Evolutionary conservation across 2,888 invertebrate genomes (phyloP), one percentile per base, ranked within the genome.

Genomic region (Molorchus minor): DNA sequence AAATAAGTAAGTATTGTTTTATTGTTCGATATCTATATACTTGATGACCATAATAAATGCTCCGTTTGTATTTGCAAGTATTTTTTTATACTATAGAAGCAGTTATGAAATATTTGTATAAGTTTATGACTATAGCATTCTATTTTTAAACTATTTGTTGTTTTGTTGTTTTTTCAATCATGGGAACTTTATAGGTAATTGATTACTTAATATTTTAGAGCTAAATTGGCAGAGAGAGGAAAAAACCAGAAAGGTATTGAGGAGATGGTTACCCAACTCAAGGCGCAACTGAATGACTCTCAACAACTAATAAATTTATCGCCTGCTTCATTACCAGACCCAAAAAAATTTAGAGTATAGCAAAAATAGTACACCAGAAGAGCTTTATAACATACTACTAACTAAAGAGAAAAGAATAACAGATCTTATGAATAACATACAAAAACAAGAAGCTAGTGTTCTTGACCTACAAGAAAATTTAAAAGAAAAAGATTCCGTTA

Each of bases 401-500:
- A 84, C 84, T 60, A 88, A 88, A 71, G 89, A 89, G 73, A 85
- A 83, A 56, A 84, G 83, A 71, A 85, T 91, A 56, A 75, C 84
- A 30, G 89, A 92, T 72, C 81, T 93, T 58, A 84, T 85, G 73
- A 86, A 84, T 65, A 86, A 86, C 75, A 84, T 92, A n/a, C 83
- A 88, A 68, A 89, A 90, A 71, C 82, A 92, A 77, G 93, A 94
- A 79, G 86, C 87, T 5, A 86, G 85, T 61, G 86, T 94, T 44
- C 79, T 94, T 64, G 95, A 96, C 78, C 82, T 92, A 46, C 91
- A 93, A 80, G 94, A 94, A 77, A 88, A 88, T 79, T 82, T 93
- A 2, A 88, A 87, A 73, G 92, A 93, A 80, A 91, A 93, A 78
- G 92, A 93, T 80, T 89, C 90, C 73, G 90, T 94, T 47, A 90